A percentile compares a stretch with the other conserved stretches of the same genome.
These are phyloP conservation scores for Pseudochaenichthys georgianus DNA, from an alignment of 2,797 vertebrate genomes.

Conservation along the genomic window DNA sequence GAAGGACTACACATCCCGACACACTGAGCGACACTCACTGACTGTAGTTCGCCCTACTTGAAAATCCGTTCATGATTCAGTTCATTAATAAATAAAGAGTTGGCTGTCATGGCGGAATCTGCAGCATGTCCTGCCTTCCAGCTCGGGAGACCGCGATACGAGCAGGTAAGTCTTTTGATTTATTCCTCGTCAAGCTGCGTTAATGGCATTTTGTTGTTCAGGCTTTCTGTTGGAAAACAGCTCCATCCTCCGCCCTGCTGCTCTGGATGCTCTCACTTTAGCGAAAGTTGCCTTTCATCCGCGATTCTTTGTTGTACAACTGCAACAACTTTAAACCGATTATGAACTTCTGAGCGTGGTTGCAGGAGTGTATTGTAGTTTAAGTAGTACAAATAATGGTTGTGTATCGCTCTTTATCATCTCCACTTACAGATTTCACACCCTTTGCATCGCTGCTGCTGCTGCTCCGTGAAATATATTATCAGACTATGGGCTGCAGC, in stretches of 20 bases:
- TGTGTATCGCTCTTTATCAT: slow-evolving; percentile 17
- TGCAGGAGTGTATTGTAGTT: neutral
- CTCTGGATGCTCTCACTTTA: slow-evolving; percentile 35
- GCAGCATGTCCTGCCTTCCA: slow-evolving; percentile 88
- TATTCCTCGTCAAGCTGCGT: neutral
- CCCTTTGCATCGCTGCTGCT: neutral
- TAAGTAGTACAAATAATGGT: fast-evolving
- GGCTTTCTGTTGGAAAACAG: slow-evolving; percentile 54
- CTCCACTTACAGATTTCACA: slow-evolving; percentile 10
- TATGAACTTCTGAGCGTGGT: slow-evolving; percentile 17
- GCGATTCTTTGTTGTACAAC: slow-evolving; percentile 7
- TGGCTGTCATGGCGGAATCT: slow-evolving; percentile 85
- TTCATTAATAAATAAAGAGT: slow-evolving; percentile 80
- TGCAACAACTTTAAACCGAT: slow-evolving; percentile 23
- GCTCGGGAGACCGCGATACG: slow-evolving; percentile 91
- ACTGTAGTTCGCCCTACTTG: slow-evolving; percentile 77
- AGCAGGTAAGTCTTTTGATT: slow-evolving; percentile 85
- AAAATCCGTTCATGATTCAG: slow-evolving; percentile 68
- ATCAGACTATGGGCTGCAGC: slow-evolving; percentile 25
- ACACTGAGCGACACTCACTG: slow-evolving; percentile 64
- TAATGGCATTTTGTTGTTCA: slow-evolving; percentile 51
- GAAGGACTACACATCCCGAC: slow-evolving; percentile 80
- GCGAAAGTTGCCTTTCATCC: slow-evolving; percentile 62
- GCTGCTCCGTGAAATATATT: slow-evolving; percentile 11
- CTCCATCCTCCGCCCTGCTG: slow-evolving; percentile 15